Conservation (phyloP, 2,797 vertebrate species). For the Esox masquinongy region DNA sequence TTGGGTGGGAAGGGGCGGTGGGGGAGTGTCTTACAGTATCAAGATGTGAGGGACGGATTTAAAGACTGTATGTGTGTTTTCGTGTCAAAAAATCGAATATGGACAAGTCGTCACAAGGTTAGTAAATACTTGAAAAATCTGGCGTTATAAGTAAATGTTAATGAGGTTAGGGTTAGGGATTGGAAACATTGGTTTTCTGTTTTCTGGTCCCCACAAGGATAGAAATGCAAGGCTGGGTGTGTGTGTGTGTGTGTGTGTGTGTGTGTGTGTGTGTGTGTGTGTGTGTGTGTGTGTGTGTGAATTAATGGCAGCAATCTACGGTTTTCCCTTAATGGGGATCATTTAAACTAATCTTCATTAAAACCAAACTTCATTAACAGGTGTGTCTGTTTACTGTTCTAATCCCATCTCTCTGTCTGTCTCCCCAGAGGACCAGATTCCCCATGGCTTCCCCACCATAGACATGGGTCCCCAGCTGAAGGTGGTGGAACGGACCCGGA, state of each 20-base stretch:
- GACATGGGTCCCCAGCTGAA: slow-evolving; percentile 99
- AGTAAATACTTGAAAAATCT: too few species aligned
- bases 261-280: not conserved
- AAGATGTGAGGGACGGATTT: not conserved
- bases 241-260: not conserved
- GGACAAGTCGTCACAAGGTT: too few species aligned
- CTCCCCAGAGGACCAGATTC: slow-evolving; percentile 89
- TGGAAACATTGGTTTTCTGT: too few species aligned
- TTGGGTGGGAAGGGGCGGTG: not conserved
- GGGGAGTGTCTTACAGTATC: slow-evolving; percentile 21
- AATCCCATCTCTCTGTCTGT: slow-evolving; percentile 11
- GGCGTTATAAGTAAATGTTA: too few species aligned
- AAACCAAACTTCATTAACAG: too few species aligned
- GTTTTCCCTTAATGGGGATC: too few species aligned
- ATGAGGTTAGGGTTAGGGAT: too few species aligned
- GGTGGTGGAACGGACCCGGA: slow-evolving; percentile 93
- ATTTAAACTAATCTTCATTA: not conserved
- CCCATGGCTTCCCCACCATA: slow-evolving; percentile 91
- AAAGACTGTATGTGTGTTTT: not conserved
- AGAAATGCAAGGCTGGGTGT: not conserved
- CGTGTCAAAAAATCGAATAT: too few species aligned
- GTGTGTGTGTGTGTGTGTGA: not conserved
- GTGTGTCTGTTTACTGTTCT: not conserved
- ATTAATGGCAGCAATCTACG: not conserved
- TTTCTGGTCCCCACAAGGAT: too few species aligned